Evolutionary conservation across 2,888 invertebrate species (phyloP).

Genomic region (Melolontha melolontha): DNA sequence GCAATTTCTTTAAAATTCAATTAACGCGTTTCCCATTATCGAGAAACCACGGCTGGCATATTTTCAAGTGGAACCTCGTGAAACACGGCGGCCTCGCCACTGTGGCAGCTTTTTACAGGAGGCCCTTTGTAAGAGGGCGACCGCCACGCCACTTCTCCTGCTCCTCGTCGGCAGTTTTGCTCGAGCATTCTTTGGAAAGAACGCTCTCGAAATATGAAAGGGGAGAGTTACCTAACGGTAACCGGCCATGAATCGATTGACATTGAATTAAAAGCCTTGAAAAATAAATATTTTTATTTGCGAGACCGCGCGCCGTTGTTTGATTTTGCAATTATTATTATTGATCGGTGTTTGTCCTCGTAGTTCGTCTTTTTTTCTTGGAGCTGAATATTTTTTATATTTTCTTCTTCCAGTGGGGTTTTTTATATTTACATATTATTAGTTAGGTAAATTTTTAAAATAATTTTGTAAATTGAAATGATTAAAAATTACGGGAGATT

Average conservation of each 20-base stretch:
- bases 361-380: too few relatives aligned
- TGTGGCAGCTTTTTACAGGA: background rate
- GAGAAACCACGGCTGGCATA: background rate
- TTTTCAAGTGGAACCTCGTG: conserved; percentile 7
- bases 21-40: conserved; percentile 23
- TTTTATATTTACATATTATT: too few relatives aligned
- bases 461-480: too few relatives aligned
- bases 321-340: conserved; percentile 30
- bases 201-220: conserved; percentile 25
- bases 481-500: too few relatives aligned
- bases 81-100: background rate
- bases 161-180: background rate
- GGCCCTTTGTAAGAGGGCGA: conserved; percentile 12
- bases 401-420: too few relatives aligned
- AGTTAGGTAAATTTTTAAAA: too few relatives aligned
- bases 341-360: background rate
- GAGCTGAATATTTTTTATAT: too few relatives aligned
- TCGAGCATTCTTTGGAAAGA: conserved; percentile 12
- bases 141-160: background rate
- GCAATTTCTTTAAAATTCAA: conserved; percentile 6
- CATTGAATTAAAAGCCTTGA: conserved; percentile 30
- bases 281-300: conserved; percentile 30
- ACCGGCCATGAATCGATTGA: conserved; percentile 23
- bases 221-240: background rate
- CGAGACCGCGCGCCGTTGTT: conserved; percentile 2